Evolutionary conservation across 2,113 vertebrate genomes (phyloP).

Genomic region (Silurus asotus): DNA sequence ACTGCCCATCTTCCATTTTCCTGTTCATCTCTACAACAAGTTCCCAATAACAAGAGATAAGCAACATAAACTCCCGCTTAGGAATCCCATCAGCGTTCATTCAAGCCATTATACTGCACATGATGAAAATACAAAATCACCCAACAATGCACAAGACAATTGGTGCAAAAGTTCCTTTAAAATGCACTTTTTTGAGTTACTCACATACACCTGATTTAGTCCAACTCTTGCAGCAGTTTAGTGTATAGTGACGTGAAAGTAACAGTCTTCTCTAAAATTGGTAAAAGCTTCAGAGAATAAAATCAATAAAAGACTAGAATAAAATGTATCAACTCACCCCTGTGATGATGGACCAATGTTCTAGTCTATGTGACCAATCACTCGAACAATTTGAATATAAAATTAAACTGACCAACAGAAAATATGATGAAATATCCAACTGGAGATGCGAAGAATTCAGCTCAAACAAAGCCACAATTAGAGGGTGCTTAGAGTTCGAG

Average conservation of each 20-base stretch:
- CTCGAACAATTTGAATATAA: constrained; percentile 4
- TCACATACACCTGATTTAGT: neutral
- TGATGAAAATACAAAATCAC: neutral
- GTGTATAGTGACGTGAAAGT: neutral
- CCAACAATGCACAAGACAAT: neutral
- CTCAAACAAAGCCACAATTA: constrained; percentile 24
- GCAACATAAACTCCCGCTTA: neutral
- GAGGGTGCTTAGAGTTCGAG: neutral
- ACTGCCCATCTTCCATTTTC: constrained; percentile 4
- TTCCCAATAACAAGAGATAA: neutral
- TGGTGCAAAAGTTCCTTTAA: neutral
- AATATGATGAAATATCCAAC: constrained; percentile 24
- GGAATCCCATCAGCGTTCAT: neutral
- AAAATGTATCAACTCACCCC: constrained; percentile 50
- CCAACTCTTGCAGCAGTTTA: neutral
- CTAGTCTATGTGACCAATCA: neutral
- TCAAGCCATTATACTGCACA: neutral
- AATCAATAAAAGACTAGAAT: too few relatives aligned
- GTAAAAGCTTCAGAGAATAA: neutral
- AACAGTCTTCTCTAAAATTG: neutral
- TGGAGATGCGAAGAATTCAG: constrained; percentile 38
- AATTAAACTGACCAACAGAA: constrained; percentile 22
- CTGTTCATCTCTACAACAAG: constrained; percentile 6
- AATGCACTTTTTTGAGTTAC: neutral
- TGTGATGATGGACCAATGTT: constrained; percentile 27